These are phyloP conservation scores for Naja naja DNA, from an alignment of 2,113 vertebrate genomes.

Conservation along the genomic window DNA sequence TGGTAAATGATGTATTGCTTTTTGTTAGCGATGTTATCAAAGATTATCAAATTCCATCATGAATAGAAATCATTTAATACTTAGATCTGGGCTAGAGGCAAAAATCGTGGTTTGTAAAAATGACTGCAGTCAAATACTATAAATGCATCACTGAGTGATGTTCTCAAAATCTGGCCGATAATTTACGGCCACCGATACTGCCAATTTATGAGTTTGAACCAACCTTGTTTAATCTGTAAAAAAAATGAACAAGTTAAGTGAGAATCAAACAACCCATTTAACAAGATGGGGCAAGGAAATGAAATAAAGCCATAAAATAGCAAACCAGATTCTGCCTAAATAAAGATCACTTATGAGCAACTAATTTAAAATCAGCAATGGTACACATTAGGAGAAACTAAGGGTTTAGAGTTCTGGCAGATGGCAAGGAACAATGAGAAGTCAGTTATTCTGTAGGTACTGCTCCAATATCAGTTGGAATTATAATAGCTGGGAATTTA, in stretches of 20 bases:
- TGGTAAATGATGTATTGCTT: not conserved
- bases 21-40: not conserved
- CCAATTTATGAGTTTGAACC: not conserved
- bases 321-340: not conserved
- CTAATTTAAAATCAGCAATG: not conserved
- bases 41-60: not conserved
- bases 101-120: slow-evolving; percentile 17
- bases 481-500: not conserved
- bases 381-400: not conserved
- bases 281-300: not conserved
- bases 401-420: not conserved
- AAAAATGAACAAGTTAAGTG: not conserved
- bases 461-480: not conserved
- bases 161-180: not conserved
- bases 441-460: not conserved
- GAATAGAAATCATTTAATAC: not conserved
- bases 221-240: not conserved
- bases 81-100: not conserved
- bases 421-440: not conserved
- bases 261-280: not conserved
- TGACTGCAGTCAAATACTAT: not conserved
- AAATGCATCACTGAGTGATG: not conserved
- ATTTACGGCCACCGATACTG: not conserved
- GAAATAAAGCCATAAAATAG: not conserved
- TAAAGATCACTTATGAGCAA: not conserved